Evolutionary conservation across 2,113 vertebrate genomes (phyloP).

Genomic region (Bubo blakistoni): DNA sequence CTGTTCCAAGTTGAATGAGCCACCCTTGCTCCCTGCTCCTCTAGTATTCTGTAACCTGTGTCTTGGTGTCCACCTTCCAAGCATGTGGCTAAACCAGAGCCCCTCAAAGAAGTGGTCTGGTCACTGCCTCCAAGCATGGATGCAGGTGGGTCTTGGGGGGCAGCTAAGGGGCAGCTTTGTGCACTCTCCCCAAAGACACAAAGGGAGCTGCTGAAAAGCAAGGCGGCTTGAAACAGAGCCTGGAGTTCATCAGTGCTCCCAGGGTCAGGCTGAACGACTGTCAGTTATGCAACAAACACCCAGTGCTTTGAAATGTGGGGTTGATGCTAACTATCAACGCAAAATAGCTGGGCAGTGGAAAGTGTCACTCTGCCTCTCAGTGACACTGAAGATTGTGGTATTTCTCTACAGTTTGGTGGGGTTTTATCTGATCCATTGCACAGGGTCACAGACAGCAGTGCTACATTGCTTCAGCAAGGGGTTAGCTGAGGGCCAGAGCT

Average conservation of each 20-base stretch:
- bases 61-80: not conserved
- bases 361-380: not conserved
- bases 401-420: not conserved
- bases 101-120: not conserved
- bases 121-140: not conserved
- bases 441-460: not conserved
- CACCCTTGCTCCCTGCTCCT: not conserved
- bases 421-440: not conserved
- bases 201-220: not conserved
- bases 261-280: not conserved
- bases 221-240: not conserved
- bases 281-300: not conserved
- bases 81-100: not conserved
- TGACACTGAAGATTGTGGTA: not conserved
- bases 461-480: not conserved
- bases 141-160: not conserved
- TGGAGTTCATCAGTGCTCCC: not conserved
- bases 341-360: not conserved
- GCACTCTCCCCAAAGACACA: not conserved
- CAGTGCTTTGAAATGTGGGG: not conserved
- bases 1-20: not conserved
- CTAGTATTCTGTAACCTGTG: not conserved
- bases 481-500: not conserved
- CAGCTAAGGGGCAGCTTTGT: not conserved
- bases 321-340: not conserved